These are phyloP conservation scores for Aramus guarauna DNA, from an alignment of 2,113 vertebrate species.

Conservation along the genomic window DNA sequence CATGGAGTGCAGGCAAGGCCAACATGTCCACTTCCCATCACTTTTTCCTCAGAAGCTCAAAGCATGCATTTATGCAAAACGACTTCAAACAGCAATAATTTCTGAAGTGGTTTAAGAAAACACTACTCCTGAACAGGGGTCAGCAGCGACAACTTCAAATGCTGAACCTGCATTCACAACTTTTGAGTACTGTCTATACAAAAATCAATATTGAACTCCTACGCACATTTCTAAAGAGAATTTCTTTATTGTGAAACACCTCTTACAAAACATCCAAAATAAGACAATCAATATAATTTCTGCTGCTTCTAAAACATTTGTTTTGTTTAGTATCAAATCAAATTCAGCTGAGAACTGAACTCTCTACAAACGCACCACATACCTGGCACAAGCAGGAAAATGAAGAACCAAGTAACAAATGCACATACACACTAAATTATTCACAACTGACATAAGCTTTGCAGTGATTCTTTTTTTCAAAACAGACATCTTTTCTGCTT, in stretches of 20 bases:
- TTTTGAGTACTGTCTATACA: neutral
- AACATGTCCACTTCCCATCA: neutral
- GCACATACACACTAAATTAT: neutral
- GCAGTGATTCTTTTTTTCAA: neutral
- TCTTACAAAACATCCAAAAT: neutral
- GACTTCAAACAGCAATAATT: neutral
- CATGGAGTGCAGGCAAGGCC: rapidly evolving
- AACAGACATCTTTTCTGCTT: neutral
- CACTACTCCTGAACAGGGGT: rapidly evolving
- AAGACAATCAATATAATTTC: neutral
- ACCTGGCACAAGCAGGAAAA: neutral
- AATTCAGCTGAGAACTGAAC: neutral
- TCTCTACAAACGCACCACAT: neutral
- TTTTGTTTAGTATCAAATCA: neutral
- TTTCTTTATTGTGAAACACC: neutral
- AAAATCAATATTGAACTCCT: neutral
- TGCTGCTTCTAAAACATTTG: neutral
- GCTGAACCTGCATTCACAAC: neutral
- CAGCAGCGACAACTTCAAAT: neutral
- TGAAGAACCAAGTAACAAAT: neutral
- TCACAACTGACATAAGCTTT: neutral
- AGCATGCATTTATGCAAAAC: neutral
- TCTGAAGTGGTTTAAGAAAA: neutral
- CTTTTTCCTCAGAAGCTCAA: neutral
- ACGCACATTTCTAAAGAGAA: neutral